A percentile compares a stretch with the other conserved stretches of the same genome.
These are phyloP conservation scores for Balearica regulorum DNA, from an alignment of 2,797 vertebrate species.

Conservation along the genomic window DNA sequence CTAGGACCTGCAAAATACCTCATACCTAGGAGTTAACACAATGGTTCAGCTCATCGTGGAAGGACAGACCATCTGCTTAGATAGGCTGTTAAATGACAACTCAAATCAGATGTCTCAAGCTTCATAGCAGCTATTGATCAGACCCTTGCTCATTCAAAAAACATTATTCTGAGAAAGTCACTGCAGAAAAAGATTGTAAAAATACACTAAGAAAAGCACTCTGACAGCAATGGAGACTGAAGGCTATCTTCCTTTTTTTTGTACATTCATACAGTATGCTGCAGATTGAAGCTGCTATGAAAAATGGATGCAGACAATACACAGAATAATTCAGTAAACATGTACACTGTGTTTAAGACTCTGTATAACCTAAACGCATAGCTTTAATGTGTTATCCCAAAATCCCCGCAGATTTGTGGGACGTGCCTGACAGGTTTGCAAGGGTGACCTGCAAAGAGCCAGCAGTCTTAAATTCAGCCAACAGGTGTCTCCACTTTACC, in stretches of 20 bases:
- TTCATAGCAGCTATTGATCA: background rate
- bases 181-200: background rate
- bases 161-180: background rate
- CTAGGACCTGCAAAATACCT: background rate
- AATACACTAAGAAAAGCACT: background rate
- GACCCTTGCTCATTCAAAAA: background rate
- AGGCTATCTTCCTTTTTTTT: background rate
- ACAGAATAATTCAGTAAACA: background rate
- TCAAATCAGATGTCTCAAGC: background rate
- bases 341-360: background rate
- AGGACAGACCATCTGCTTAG: background rate
- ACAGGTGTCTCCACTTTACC: background rate
- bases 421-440: accelerated
- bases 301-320: background rate
- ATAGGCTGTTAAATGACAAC: background rate
- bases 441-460: background rate
- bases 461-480: background rate
- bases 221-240: background rate
- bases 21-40: background rate
- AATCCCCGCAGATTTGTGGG: background rate
- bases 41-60: background rate
- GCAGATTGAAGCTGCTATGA: background rate
- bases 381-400: background rate
- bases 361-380: background rate
- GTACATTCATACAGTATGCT: background rate